Base-by-base conservation (phyloP, 2,797 vertebrate species). In the Sebastes matsubarae region DNA sequence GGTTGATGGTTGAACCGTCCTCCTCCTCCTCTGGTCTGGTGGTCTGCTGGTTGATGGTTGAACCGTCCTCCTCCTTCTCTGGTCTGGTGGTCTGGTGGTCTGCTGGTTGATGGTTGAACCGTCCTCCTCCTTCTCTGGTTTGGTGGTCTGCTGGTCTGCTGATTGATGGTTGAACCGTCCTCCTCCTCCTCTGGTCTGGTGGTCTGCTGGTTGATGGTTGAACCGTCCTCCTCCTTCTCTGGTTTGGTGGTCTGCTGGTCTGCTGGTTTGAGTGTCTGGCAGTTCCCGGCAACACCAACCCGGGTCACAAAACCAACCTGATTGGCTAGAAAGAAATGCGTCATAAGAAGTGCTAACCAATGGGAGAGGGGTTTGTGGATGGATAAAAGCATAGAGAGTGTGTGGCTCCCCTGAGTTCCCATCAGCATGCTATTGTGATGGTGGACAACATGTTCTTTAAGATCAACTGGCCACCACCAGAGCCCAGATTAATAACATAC, bases 201-300 rank as follows among this genome's bases (percentile, higher is more conserved):
- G 12, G n/a, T 65, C 46, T 55, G 55, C 64, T 78, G 1, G 69
- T 79, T 76, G 34, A 34, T 55, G 30, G 12, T 42, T 13, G 27
- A 27, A 4, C 32, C 13, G 8, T 46, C 5, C 18, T 0, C 27
- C 32, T 36, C 12, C 36, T 12, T 4, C 34, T 36, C 34, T 36
- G 34, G 34, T 36, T 12, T 36, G 34, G 34, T 38, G 36, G 11
- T 38, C 36, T 38, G 36, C 11, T 38, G 13, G 14, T 65, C 38
- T 55, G 55, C 64, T 79, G 1, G 69, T 79, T 76, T 65, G 30
- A 72, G 54, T 52, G 0, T 72, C 5, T 22, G 12, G 18, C 13
- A 25, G 58, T 80, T 93, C 89, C 89, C 89, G 86, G 86, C 90
- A 80, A 81, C 75, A 83, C 2, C 42, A 27, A 27, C 18, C 80